These are phyloP conservation scores for Otus sunia DNA, from an alignment of 2,113 vertebrate species.

Conservation along the genomic window DNA sequence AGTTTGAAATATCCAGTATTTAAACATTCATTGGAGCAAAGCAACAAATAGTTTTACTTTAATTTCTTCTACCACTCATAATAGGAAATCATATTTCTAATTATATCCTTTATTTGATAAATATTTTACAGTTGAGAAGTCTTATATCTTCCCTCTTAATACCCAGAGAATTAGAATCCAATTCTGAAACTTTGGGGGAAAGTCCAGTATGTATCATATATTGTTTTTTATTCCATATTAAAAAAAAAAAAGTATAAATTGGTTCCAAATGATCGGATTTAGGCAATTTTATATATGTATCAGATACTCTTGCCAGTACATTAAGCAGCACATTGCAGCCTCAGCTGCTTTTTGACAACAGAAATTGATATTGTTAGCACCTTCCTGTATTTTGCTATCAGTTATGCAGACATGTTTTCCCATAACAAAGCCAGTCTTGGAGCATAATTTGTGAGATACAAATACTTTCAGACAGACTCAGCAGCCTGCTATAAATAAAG, in stretches of 20 bases:
- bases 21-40: neutral
- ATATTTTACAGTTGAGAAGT: neutral
- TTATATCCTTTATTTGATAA: neutral
- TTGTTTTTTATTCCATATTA: neutral
- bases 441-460: neutral
- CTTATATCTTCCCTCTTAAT: neutral
- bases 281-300: neutral
- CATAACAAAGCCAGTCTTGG: conserved; percentile 16
- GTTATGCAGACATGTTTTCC: conserved; percentile 19
- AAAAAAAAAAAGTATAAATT: neutral
- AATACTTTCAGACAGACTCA: conserved; percentile 41
- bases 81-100: neutral
- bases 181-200: neutral
- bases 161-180: neutral
- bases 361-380: conserved; percentile 41
- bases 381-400: conserved; percentile 42
- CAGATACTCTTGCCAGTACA: neutral
- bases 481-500: conserved; percentile 46
- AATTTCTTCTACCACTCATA: neutral
- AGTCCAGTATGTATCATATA: neutral
- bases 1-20: neutral
- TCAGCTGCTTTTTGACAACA: conserved; percentile 11
- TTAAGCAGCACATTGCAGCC: conserved; percentile 6
- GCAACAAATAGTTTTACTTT: neutral
- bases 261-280: neutral